These are phyloP conservation scores for Enteromius anoplus DNA, from an alignment of 2,797 vertebrate genomes.

Conservation along the genomic window DNA sequence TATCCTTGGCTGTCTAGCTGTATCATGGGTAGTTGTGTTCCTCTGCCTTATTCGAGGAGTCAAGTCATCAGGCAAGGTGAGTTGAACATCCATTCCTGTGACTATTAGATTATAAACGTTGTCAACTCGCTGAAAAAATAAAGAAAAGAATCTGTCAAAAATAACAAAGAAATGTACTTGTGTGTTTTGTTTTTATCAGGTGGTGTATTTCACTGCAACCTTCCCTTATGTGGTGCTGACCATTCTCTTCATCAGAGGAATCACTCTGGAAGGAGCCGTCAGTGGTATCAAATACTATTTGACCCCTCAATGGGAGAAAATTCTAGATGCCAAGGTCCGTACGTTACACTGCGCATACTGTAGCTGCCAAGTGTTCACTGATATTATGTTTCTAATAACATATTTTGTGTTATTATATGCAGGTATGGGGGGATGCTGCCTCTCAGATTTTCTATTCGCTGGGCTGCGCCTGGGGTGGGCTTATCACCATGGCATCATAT, in stretches of 20 bases:
- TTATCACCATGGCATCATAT: conserved; percentile 99
- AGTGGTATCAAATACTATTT: conserved; percentile 96
- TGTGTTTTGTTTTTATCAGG: conserved; percentile 71
- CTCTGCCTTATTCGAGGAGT: conserved; percentile 97
- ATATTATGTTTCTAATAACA: not conserved
- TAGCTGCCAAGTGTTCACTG: not conserved
- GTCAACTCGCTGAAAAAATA: not conserved
- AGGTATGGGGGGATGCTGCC: conserved; percentile 98
- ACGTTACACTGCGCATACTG: not conserved
- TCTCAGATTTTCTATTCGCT: conserved; percentile 99
- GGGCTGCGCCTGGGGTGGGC: conserved; percentile 97
- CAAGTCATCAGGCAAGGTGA: conserved; percentile 98
- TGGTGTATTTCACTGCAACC: conserved; percentile 98
- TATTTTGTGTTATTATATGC: conserved; percentile 18
- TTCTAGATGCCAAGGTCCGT: conserved; percentile 95
- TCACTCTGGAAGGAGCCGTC: conserved; percentile 93
- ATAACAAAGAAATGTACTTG: not conserved
- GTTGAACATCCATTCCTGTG: conserved; percentile 36
- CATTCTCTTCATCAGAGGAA: conserved; percentile 95
- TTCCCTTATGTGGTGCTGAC: conserved; percentile 97
- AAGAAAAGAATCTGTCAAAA: not conserved
- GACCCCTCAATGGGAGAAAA: conserved; percentile 98
- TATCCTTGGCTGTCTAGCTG: conserved; percentile 90
- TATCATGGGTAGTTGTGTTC: conserved; percentile 97
- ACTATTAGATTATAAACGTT: not conserved